phyloP scores from a whole-genome alignment of 2,888 invertebrate genomes.

The Drosophila merina region DNA sequence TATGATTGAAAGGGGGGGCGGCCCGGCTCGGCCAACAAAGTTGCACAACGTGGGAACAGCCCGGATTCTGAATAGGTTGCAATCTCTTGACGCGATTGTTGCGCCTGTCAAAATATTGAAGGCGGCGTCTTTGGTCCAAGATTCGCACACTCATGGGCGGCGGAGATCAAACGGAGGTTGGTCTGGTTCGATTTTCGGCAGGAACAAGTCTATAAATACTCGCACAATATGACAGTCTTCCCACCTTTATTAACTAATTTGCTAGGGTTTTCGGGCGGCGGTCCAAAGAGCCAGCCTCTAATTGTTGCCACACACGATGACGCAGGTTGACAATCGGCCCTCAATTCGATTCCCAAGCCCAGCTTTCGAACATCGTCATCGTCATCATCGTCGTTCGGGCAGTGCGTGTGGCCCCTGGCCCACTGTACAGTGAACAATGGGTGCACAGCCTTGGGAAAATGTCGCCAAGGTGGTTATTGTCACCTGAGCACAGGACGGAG shows the following conservation, averaged over 20 bases:
- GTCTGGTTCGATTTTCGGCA: conserved; percentile 17
- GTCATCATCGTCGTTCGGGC: conserved; percentile 31
- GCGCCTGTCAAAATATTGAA: conserved; percentile 73
- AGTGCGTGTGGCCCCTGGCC: conserved; percentile 64
- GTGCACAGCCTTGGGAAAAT: conserved; percentile 56
- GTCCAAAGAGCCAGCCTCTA: conserved; percentile 63
- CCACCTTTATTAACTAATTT: conserved; percentile 80
- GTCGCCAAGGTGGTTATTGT: conserved; percentile 60
- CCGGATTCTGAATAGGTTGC: conserved; percentile 45
- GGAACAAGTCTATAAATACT: conserved; percentile 44
- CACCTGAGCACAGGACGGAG: conserved; percentile 56
- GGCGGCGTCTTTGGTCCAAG: conserved; percentile 44
- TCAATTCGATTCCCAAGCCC: conserved; percentile 64
- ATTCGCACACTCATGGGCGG: conserved; percentile 74
- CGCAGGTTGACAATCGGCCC: conserved; percentile 56
- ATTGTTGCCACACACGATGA: conserved; percentile 60
- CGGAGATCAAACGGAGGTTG: conserved; percentile 29
- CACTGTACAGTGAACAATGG: conserved; percentile 44
- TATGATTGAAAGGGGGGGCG: conserved; percentile 29
- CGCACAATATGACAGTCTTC: conserved; percentile 52
- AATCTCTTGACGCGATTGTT: conserved; percentile 65
- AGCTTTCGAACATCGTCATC: conserved; percentile 64
- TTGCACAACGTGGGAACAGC: conserved; percentile 58
- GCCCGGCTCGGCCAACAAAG: conserved; percentile 10
- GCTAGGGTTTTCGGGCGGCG: conserved; percentile 57